Evolutionary conservation across 1,140 invertebrate genomes (phyloP).

Genomic region (Drosophila varians): DNA sequence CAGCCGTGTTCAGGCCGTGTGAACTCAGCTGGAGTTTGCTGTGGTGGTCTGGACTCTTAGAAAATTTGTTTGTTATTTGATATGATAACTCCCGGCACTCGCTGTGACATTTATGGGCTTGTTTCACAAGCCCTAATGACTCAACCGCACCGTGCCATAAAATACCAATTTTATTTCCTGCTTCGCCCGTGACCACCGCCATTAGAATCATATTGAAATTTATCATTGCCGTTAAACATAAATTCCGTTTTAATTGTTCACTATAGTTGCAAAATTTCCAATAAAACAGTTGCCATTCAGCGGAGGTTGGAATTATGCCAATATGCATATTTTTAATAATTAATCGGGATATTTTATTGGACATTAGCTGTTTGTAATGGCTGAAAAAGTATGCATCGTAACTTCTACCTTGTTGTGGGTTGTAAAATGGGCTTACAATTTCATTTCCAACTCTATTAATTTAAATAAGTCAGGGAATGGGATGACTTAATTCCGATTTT

Average conservation of each 20-base stretch:
- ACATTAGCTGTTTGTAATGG: not conserved
- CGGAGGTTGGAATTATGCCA: not conserved
- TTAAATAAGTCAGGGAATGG: too few relatives aligned
- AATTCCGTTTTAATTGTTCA: constrained; percentile 22
- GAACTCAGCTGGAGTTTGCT: constrained; percentile 48
- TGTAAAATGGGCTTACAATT: not conserved
- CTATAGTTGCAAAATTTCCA: constrained; percentile 26
- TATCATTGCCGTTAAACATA: constrained; percentile 34
- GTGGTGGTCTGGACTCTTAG: constrained; percentile 7
- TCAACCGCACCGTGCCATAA: constrained; percentile 24
- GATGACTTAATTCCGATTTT: not conserved
- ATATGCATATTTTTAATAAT: constrained; percentile 9
- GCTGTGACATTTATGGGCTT: constrained; percentile 42
- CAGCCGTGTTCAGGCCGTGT: constrained; percentile 34
- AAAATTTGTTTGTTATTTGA: constrained; percentile 31
- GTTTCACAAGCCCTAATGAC: constrained; percentile 36
- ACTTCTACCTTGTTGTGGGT: not conserved
- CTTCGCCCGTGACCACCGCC: not conserved
- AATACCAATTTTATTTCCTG: constrained; percentile 24
- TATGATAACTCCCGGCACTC: constrained; percentile 24
- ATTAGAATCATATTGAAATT: constrained; percentile 33
- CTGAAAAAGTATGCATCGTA: not conserved
- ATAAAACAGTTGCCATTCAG: constrained; percentile 18
- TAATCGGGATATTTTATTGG: constrained; percentile 22
- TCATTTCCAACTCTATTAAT: too few relatives aligned